phyloP scores from a whole-genome alignment of 2,888 invertebrate genomes.

The Chalcis sispes region DNA sequence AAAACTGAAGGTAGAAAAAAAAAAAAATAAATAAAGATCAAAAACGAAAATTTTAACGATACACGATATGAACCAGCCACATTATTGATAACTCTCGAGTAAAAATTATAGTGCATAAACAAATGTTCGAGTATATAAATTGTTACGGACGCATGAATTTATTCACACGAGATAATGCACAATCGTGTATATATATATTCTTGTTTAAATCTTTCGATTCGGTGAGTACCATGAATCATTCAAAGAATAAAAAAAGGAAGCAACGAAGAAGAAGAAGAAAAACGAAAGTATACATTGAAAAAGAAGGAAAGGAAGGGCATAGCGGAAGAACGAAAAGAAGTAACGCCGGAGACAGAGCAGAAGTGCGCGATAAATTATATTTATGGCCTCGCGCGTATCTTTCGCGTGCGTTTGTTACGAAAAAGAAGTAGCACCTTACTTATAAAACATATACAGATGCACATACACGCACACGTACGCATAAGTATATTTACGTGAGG shows the following conservation, averaged over 20 bases:
- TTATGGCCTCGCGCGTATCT: constrained; percentile 29
- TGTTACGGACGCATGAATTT: background rate
- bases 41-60: no score
- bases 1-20: no score
- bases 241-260: background rate
- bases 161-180: no score
- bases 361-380: constrained; percentile 49
- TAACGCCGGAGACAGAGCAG: constrained; percentile 10
- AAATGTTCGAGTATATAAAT: background rate
- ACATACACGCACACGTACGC: no score
- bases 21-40: no score
- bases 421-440: background rate
- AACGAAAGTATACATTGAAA: background rate
- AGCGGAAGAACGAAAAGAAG: background rate
- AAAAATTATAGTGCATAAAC: constrained; percentile 3
- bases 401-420: background rate
- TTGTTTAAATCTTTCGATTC: background rate
- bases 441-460: no score
- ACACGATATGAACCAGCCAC: no score
- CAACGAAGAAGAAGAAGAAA: background rate
- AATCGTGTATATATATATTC: background rate
- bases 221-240: background rate
- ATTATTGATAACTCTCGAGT: no score
- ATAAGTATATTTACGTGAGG: no score
- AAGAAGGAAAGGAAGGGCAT: background rate